Evolutionary conservation across 2,888 invertebrate species (phyloP), one percentile per base, ranked within the genome.

Genomic region (Endomychus coccineus): DNA sequence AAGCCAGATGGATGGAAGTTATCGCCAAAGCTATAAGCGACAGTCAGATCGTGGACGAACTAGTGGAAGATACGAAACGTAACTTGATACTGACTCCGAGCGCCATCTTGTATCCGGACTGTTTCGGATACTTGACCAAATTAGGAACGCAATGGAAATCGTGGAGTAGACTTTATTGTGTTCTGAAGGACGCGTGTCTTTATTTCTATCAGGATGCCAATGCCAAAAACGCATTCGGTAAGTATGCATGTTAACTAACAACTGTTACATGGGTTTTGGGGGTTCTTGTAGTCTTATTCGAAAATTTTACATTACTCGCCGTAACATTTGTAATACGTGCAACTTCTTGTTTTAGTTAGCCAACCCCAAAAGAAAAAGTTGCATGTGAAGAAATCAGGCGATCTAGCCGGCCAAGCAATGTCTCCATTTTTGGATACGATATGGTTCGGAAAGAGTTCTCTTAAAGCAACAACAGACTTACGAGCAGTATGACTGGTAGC

Each of bases 81-180:
- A 84, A 87, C 63, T 77, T 90, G 56, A 80, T 83, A 44, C 70
- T 88, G 33, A 80, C 88, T n/a, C 84, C 88, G 1, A 77, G 78
- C 32, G 78, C 79, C 21, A 82, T 94, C 43, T 74, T 78, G 10
- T 73, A 83, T 40, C 87, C 92, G 0, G 94, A 95, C 61, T 95
- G 94, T 67, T 86, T 85, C 59, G 95, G 95, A n/a, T 87, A 86
- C 64, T 74, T 95, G 39, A 79, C 82, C 68, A 92, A 92, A 67
- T 73, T 92, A 45, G 83, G 84, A 32, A 83, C 80, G 40, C 82
- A 84, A 54, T 85, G 88, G 73, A 84, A 86, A 58, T 83, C 86
- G 12, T 95, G 94, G 92, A 84, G 84, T 42, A 80, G 86, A 56
- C 76, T 91, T 34, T 95, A 91, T 69, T 94, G 92, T 70, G 87